Conservation (phyloP, 1,140 invertebrate species). For the Drosophila sucinea region DNA sequence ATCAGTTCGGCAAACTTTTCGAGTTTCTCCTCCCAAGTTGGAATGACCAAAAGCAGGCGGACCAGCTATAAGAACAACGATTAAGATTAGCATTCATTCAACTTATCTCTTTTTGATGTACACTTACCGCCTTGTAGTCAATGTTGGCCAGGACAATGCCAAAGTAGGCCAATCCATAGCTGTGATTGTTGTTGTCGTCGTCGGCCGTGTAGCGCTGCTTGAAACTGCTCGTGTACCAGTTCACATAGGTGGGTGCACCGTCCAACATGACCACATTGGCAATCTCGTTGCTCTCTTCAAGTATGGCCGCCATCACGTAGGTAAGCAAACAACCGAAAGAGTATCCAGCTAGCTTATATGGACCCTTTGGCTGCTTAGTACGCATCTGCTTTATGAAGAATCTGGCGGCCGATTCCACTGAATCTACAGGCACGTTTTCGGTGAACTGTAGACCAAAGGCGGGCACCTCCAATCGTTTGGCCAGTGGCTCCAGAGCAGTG, state of each 20-base stretch:
- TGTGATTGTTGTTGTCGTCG: constrained; percentile 85
- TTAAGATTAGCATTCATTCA: neutral
- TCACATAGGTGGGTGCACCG: constrained; percentile 95
- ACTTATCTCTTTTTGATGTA: too few relatives aligned
- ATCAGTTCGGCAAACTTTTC: constrained; percentile 84
- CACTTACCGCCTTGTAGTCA: constrained; percentile 85
- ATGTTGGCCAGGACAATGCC: constrained; percentile 90
- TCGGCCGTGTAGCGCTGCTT: constrained; percentile 84
- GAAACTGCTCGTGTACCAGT: constrained; percentile 89
- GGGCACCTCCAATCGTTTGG: constrained; percentile 88
- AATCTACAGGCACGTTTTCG: constrained; percentile 88
- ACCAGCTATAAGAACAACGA: constrained; percentile 50
- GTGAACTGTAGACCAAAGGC: constrained; percentile 97
- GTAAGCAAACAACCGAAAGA: constrained; percentile 96
- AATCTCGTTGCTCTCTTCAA: constrained; percentile 88
- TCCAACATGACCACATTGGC: constrained; percentile 92
- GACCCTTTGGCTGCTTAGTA: constrained; percentile 90
- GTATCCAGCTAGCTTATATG: constrained; percentile 95
- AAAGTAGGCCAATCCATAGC: constrained; percentile 92
- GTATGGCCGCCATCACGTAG: constrained; percentile 94
- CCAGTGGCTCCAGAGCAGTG: constrained; percentile 87
- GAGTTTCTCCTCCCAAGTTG: constrained; percentile 83
- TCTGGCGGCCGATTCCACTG: constrained; percentile 89
- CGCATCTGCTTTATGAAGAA: constrained; percentile 92
- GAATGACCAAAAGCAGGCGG: constrained; percentile 83